phyloP scores from a whole-genome alignment of 2,888 invertebrate species.

The Meiosimyza decipiens region DNA sequence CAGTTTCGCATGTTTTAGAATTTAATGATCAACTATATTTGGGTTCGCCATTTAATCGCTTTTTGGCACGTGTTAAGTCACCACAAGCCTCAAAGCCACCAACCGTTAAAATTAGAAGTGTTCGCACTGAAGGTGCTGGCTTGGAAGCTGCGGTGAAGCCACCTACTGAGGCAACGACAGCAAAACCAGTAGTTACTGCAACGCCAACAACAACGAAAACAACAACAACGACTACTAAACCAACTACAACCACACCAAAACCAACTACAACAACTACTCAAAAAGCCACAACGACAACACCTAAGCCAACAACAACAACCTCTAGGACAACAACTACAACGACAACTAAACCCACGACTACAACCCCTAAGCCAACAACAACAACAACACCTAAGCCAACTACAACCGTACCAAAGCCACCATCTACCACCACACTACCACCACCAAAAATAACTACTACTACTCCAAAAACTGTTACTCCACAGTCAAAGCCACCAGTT shows the following conservation, averaged over 20 bases:
- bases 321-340: constrained; percentile 34
- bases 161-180: constrained; percentile 46
- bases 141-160: constrained; percentile 57
- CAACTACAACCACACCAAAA: constrained; percentile 41
- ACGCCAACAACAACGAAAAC: constrained; percentile 47
- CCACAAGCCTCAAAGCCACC: constrained; percentile 57
- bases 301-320: constrained; percentile 27
- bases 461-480: constrained; percentile 27
- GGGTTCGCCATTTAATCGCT: constrained; percentile 77
- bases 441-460: constrained; percentile 37
- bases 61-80: constrained; percentile 74
- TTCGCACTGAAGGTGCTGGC: constrained; percentile 60
- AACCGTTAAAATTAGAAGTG: constrained; percentile 60
- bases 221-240: constrained; percentile 35
- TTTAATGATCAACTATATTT: constrained; percentile 74
- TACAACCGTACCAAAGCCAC: constrained; percentile 48
- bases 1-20: constrained; percentile 76
- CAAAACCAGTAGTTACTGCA: constrained; percentile 50
- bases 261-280: constrained; percentile 47
- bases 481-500: constrained; percentile 45
- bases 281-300: constrained; percentile 46
- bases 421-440: constrained; percentile 40
- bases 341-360: constrained; percentile 48
- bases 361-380: constrained; percentile 42
- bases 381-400: constrained; percentile 48